These are phyloP conservation scores for Neomorphus geoffroyi DNA, from an alignment of 2,797 vertebrate species.

Conservation along the genomic window DNA sequence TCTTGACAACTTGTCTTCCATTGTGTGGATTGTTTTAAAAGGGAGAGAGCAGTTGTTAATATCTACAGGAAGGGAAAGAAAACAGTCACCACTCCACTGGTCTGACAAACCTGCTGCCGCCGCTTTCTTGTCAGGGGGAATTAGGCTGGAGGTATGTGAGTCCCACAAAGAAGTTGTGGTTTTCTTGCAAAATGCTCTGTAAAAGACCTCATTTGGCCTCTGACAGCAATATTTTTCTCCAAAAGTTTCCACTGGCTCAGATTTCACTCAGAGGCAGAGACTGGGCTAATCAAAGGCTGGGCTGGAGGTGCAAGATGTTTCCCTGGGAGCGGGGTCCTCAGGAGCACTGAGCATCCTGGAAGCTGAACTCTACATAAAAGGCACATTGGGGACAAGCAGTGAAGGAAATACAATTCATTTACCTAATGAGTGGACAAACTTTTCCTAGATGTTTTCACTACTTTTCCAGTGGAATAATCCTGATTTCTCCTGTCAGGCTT, in stretches of 20 bases:
- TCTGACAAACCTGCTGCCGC: constrained; percentile 38
- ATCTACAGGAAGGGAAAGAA: constrained; percentile 13
- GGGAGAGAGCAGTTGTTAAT: constrained; percentile 13
- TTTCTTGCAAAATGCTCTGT: constrained; percentile 31
- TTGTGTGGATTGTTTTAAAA: constrained; percentile 1
- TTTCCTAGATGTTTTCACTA: neutral
- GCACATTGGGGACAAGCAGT: neutral
- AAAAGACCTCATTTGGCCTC: constrained; percentile 53
- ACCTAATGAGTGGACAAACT: neutral
- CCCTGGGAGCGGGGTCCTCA: neutral
- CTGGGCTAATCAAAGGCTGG: neutral
- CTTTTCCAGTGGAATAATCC: constrained; percentile 6
- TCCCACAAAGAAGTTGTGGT: constrained; percentile 44
- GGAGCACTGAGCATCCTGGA: neutral
- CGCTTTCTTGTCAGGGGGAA: constrained; percentile 41
- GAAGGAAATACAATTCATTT: constrained; percentile 22
- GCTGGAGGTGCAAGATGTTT: accelerated
- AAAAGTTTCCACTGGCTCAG: constrained; percentile 29
- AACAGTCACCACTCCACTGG: constrained; percentile 11
- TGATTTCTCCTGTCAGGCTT: constrained; percentile 24
- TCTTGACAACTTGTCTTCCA: constrained; percentile 17
- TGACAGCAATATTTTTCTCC: constrained; percentile 23
- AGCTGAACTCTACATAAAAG: neutral
- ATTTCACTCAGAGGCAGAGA: neutral
- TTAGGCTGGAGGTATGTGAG: neutral